A percentile compares a stretch with the other conserved stretches of the same genome.
Conservation (phyloP, 2,888 invertebrate genomes). For the Anoncus sp. region DNA sequence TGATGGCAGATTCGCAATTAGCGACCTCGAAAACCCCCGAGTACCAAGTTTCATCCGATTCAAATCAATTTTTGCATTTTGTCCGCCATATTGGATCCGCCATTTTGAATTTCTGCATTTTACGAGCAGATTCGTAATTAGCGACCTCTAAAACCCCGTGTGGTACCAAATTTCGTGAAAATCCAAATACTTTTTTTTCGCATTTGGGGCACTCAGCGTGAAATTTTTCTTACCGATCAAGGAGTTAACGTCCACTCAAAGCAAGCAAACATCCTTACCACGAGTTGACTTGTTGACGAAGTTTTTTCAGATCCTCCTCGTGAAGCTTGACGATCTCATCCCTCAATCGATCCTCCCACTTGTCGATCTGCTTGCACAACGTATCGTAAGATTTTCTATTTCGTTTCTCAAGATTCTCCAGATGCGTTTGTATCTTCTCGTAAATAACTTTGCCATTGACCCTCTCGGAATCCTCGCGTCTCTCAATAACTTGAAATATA, state of each 20-base stretch:
- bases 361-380: slow-evolving; percentile 68
- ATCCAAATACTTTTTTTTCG: no score
- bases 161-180: no score
- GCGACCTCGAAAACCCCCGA: no score
- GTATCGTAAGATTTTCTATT: slow-evolving; percentile 61
- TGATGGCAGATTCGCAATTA: no score
- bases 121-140: no score
- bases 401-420: slow-evolving; percentile 63
- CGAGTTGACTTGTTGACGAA: slow-evolving; percentile 58
- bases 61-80: no score
- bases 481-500: slow-evolving; percentile 55
- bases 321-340: slow-evolving; percentile 64
- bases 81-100: no score
- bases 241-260: background rate
- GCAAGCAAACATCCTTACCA: slow-evolving; percentile 40
- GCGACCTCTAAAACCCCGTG: no score
- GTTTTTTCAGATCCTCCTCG: slow-evolving; percentile 61
- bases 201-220: no score
- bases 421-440: slow-evolving; percentile 65
- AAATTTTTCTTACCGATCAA: background rate
- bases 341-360: slow-evolving; percentile 66
- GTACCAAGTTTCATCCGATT: no score
- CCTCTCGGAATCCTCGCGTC: slow-evolving; percentile 49
- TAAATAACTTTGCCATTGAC: slow-evolving; percentile 58
- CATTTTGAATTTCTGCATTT: no score